Percentiles rank a stretch among this genome's conserved stretches.
phyloP scores from a whole-genome alignment of 2,888 invertebrate genomes.

The Uloborus plumipes region DNA sequence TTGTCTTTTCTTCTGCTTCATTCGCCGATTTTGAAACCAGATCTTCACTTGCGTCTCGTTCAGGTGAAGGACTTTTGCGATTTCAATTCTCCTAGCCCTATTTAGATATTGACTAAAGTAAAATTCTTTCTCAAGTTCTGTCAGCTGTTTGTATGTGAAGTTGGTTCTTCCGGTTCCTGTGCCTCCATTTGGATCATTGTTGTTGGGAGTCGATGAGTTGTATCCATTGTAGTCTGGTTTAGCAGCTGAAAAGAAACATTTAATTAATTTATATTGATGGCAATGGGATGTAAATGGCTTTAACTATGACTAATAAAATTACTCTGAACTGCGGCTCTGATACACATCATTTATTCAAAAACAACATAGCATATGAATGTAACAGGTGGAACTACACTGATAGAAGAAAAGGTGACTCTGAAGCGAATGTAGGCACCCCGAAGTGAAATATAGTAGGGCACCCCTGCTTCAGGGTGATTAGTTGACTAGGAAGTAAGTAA shows the following conservation, averaged over 20 bases:
- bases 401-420: too few species aligned
- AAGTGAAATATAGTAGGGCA: too few species aligned
- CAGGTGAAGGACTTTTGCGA: conserved; percentile 93
- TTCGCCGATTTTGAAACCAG: conserved; percentile 98
- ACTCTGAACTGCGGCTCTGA: too few species aligned
- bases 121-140: conserved; percentile 99
- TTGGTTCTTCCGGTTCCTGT: conserved; percentile 89
- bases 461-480: too few species aligned
- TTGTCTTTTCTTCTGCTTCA: conserved; percentile 98
- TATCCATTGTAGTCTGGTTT: conserved; percentile 51
- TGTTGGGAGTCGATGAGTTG: conserved; percentile 32
- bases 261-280: not conserved
- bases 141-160: conserved; percentile 99
- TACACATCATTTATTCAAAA: too few species aligned
- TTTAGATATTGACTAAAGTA: conserved; percentile 99
- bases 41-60: conserved; percentile 92
- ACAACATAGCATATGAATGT: too few species aligned
- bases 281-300: too few species aligned
- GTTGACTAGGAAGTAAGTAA: too few species aligned
- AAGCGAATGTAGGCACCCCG: too few species aligned
- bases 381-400: too few species aligned
- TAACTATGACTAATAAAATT: too few species aligned
- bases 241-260: conserved; percentile 23
- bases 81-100: conserved; percentile 95
- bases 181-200: conserved; percentile 45